Base-by-base conservation (phyloP, 1,140 invertebrate species). In the Glomeris maerens region DNA sequence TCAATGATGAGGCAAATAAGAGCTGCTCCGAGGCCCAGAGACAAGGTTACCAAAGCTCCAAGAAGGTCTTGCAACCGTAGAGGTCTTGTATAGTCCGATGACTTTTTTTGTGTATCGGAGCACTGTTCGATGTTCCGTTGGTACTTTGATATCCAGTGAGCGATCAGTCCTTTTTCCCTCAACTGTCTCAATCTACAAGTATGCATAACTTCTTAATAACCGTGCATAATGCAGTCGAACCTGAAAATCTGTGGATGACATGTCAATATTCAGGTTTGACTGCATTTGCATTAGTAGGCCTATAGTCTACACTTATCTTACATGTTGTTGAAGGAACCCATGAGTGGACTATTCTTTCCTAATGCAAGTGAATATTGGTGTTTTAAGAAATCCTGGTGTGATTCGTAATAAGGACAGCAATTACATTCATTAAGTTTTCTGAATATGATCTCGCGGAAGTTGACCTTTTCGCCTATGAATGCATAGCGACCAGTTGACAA, bases 361-460 rank as follows among this genome's bases (percentile, higher is more conserved):
- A 17, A 10, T 25, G 25, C 25, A 42, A 42, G 25, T 5, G 40
- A 42, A 25, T 42, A 42, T 17, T 42, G 25, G 5, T 42, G 40
- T 21, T 5, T 42, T 10, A 42, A 25, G 20, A 42, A 42, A 4
- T 17, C 4, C 10, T 4, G 20, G 20, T 42, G 20, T 21, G 40
- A 17, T 42, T 42, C 40, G 17, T 42, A 42, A 42, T 21, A 42
- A 21, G 40, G 40, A 21, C 40, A 42, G 40, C 40, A 42, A 5
- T 42, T 17, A 42, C 40, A 42, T 17, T 42, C 17, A 4, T 21
- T 17, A 4, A 42, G 17, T 42, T 42, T 17, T 7, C 5, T 10
- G 20, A 25, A 42, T 21, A 42, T 42, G 20, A 42, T 7, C 4
- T 42, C 5, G 20, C 25, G 40, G 25, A 42, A 42, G 4, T 10